A percentile compares a stretch with the other conserved stretches of the same genome.
phyloP scores from a whole-genome alignment of 1,140 invertebrate species.

The Papilio glaucus region DNA sequence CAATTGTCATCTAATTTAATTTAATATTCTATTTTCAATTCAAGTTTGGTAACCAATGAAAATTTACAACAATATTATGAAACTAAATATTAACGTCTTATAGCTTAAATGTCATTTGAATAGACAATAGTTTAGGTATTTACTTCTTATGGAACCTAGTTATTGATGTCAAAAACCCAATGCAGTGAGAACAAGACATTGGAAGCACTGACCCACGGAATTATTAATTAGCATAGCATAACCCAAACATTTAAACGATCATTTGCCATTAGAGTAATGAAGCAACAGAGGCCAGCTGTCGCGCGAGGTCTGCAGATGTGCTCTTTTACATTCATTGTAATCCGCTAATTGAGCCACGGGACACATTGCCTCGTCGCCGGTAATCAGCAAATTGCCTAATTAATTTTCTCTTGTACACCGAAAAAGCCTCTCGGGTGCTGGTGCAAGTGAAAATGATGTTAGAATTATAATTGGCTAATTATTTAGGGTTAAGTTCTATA shows the following conservation, averaged over 20 bases:
- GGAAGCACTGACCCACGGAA: neutral
- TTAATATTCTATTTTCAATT: neutral
- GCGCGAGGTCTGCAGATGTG: neutral
- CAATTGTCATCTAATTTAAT: neutral
- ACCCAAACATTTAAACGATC: neutral
- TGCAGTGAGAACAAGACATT: neutral
- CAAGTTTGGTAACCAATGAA: no score
- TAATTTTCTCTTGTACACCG: neutral
- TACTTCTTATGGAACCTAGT: no score
- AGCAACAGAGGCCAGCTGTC: neutral
- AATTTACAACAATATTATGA: no score
- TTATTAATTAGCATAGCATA: neutral
- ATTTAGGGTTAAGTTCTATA: neutral
- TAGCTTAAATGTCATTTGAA: no score
- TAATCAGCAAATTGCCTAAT: conserved; percentile 22
- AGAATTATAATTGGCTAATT: neutral
- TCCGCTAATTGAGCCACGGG: conserved; percentile 14
- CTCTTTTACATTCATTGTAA: conserved; percentile 18
- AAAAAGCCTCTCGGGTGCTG: neutral
- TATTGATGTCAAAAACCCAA: no score
- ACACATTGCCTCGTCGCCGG: conserved; percentile 6
- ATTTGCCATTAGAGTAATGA: conserved; percentile 12
- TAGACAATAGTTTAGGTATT: no score
- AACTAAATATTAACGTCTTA: no score
- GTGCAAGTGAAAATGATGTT: neutral